Evolutionary conservation across 1,140 invertebrate species (phyloP).

Genomic region (Scaptomyza pallida): DNA sequence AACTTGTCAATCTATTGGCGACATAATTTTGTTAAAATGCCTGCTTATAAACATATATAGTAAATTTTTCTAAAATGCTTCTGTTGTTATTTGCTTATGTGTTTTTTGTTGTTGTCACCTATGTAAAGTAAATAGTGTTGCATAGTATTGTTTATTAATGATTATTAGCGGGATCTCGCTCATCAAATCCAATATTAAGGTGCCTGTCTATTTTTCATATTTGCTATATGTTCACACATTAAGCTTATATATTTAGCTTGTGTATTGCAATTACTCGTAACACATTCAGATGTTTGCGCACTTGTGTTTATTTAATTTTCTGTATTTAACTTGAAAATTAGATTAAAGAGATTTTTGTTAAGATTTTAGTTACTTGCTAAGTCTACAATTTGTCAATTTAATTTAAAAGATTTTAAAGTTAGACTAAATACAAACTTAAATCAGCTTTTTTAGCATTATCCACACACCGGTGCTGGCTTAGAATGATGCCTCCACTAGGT

Average conservation of each 20-base stretch:
- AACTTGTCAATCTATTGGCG: conserved; percentile 53
- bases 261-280: conserved; percentile 50
- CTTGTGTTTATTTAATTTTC: conserved; percentile 48
- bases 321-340: conserved; percentile 73
- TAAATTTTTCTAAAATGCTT: conserved; percentile 82
- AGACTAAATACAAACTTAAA: conserved; percentile 67
- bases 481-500: conserved; percentile 93
- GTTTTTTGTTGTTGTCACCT: conserved; percentile 66
- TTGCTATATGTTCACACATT: conserved; percentile 33
- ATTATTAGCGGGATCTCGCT: conserved; percentile 68
- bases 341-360: conserved; percentile 64
- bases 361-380: conserved; percentile 40
- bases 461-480: conserved; percentile 48
- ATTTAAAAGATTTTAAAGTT: conserved; percentile 79
- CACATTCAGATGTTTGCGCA: conserved; percentile 53
- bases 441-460: conserved; percentile 37
- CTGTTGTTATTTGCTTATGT: conserved; percentile 44
- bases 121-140: conserved; percentile 80
- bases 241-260: conserved; percentile 33
- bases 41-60: conserved; percentile 69
- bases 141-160: conserved; percentile 62
- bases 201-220: conserved; percentile 36
- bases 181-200: conserved; percentile 73
- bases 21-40: conserved; percentile 43
- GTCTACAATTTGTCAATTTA: conserved; percentile 69